Percentiles rank a stretch among this genome's conserved stretches.
Conservation (phyloP, 2,888 invertebrate species). For the Aphidoletes aphidimyza region DNA sequence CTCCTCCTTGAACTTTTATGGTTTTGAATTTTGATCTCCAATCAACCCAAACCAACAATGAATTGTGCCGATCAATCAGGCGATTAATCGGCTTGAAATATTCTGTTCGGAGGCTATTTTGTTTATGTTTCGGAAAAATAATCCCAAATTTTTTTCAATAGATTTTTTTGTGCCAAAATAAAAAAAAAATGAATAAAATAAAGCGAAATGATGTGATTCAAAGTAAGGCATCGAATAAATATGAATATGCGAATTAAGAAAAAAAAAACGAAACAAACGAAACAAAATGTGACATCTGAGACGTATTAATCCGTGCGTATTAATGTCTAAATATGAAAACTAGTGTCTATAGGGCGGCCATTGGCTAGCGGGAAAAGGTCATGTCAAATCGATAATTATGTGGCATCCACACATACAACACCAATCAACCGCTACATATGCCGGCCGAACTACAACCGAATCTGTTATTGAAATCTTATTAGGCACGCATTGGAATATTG, state of each 20-base stretch:
- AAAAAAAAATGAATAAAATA: not conserved
- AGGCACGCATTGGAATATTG: slow-evolving; percentile 8
- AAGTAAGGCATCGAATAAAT: not conserved
- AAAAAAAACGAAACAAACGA: not conserved
- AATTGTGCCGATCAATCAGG: too few species aligned
- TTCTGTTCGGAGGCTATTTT: not conserved
- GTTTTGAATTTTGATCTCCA: not conserved
- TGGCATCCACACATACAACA: slow-evolving; percentile 9
- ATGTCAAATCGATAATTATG: slow-evolving; percentile 48
- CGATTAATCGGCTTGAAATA: not conserved
- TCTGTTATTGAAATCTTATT: slow-evolving; percentile 32
- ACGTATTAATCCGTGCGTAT: not conserved
- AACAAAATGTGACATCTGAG: not conserved
- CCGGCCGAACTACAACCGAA: not conserved
- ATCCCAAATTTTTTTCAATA: not conserved
- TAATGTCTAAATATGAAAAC: not conserved
- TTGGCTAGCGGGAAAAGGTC: not conserved
- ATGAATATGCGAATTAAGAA: not conserved
- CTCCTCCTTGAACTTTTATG: too few species aligned
- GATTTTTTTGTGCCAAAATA: not conserved
- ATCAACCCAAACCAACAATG: too few species aligned
- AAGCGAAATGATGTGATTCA: not conserved
- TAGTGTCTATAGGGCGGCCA: not conserved
- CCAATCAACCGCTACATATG: not conserved
- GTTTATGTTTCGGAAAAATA: not conserved